Base-by-base conservation (phyloP, 2,113 vertebrate species). In the Laticauda laticaudata region DNA sequence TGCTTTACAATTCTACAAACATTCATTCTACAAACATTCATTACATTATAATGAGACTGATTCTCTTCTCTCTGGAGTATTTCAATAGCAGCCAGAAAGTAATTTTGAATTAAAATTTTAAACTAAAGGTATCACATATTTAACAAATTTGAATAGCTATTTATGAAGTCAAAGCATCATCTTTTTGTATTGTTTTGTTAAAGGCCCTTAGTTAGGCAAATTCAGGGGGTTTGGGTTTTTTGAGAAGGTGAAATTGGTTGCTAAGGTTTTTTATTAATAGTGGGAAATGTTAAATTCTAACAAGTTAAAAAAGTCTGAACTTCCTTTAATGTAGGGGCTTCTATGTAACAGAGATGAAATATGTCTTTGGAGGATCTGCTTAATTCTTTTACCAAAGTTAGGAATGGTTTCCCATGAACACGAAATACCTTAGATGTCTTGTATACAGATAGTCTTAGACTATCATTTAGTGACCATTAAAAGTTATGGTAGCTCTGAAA, bases 271-370 rank as follows among this genome's bases (percentile, higher is more conserved):
- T 90, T 9, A 75, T 95, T 69, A 91, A 86, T 92, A 9, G 45
- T 56, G 90, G 89, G 92, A 95, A 95, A 61, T 88, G 64, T 10
- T 90, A 93, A 94, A 95, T 93, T 61, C 92, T 91, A 95, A 57
- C 54, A 90, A 92, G 53, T 92, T 90, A 94, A 55, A 61, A 96
- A 18, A 93, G 56, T 95, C 94, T 95, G 90, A 94, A 29, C 94
- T 87, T 91, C 90, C 89, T 93, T 92, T 39, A 29, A 88, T 93
- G 53, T 92, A 93, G 43, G 91, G 89, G 24, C 0, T 0, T 61
- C 0, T 4, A 88, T 95, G 91, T 39, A 92, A 45, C 91, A 91
- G 92, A 94, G 90, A 54, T 96, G 87, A 93, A 97, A 91, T 91
- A 55, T n/a, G 10, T 92, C 94, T 94, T 90, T 45, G 56, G 29